A percentile compares a stretch with the other conserved stretches of the same genome.
Evolutionary conservation across 2,888 invertebrate species (phyloP).

Genomic region (Xylota sylvarum): DNA sequence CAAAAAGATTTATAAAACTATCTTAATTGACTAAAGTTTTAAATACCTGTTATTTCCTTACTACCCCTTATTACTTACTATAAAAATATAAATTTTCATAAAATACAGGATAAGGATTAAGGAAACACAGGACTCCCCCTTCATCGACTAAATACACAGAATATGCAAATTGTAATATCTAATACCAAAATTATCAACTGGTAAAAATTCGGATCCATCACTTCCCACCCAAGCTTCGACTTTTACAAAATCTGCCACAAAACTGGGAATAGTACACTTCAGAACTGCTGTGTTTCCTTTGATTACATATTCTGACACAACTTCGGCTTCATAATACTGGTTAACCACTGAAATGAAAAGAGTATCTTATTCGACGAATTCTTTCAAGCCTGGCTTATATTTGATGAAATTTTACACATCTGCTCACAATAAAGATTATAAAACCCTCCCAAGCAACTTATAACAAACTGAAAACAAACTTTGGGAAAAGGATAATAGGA

Average conservation of each 20-base stretch:
- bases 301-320: constrained; percentile 95
- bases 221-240: constrained; percentile 93
- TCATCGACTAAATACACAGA: constrained; percentile 12
- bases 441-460: constrained; percentile 3
- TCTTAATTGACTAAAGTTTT: no score
- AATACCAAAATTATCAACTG: constrained; percentile 90
- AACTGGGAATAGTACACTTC: constrained; percentile 95
- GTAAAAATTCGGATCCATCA: constrained; percentile 89
- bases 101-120: constrained; percentile 18
- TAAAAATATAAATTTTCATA: constrained; percentile 5
- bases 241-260: constrained; percentile 95
- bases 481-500: constrained; percentile 27
- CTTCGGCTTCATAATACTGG: constrained; percentile 95
- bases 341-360: constrained; percentile 89
- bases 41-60: no score
- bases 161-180: background rate
- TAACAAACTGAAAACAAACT: constrained; percentile 5
- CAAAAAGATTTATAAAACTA: no score
- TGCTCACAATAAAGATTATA: background rate
- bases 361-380: background rate
- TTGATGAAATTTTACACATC: background rate
- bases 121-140: constrained; percentile 16
- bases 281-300: constrained; percentile 94
- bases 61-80: background rate
- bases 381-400: background rate